Base-by-base conservation (phyloP, 2,888 invertebrate species). In the Caenorhabditis sp. region DNA sequence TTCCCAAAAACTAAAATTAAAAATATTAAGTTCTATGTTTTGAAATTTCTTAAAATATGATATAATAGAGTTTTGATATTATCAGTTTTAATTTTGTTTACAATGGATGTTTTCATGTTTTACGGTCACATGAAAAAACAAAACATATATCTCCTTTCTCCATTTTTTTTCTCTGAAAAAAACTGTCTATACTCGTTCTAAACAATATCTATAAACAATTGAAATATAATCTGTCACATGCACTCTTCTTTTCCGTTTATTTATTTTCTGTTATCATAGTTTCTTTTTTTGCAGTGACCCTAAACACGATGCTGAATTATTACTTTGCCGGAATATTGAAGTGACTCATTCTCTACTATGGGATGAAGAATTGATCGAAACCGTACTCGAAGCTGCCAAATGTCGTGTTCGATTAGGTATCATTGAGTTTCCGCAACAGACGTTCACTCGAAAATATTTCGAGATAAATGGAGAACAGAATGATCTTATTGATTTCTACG, bases 321-420 rank as follows among this genome's bases (percentile, higher is more conserved):
- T 73, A 8, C 61, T 69, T 0, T 73, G 73, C 26, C 68, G 73
- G 25, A 60, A 73, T 23, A 63, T 73, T 31, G 54, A 36, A n/a
- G 60, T 63, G 43, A 60, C 66, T 23, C 36, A 58, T 8, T 73
- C 73, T 3, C 36, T 69, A 23, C 52, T 74, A 4, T 74, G 74
- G 74, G 70, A 70, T 62, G 63, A 67, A 49, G 53, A 67, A 26
- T 61, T 74, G 1, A 59, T 70, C 7, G 67, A 69, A 57, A 70
- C 54, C 8, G 54, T 74, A 10, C 54, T 70, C 4, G 64, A 63
- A 59, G 70, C 67, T 2, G 69, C 59, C 7, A 66, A 56, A 26
- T 65, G 67, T 56, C 64, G 72, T 12, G 52, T 72, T 38, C 64
- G 72, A 3, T 59, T 68, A 1, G 72, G 72, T 62, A 17, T 62